Percentiles rank a stretch among this genome's conserved stretches.
These are phyloP conservation scores for Magallana gigas DNA, from an alignment of 1,140 invertebrate genomes.

Conservation along the genomic window DNA sequence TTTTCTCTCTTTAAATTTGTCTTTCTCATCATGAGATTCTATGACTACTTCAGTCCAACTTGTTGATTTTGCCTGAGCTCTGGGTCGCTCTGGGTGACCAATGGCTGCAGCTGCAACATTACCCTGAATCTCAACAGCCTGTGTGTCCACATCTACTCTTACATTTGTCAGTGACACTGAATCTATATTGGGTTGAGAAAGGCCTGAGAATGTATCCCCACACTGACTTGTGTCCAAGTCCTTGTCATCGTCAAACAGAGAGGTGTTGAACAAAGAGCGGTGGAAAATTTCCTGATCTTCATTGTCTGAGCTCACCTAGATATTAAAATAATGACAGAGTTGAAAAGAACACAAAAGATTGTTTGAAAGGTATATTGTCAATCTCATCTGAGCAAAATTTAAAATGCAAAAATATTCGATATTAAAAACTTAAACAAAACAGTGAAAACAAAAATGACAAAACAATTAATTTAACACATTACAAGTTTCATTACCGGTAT, in stretches of 20 bases:
- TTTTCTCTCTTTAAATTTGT: slow-evolving; percentile 43
- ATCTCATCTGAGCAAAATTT: neutral
- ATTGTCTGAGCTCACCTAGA: slow-evolving; percentile 69
- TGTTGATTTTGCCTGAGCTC: slow-evolving; percentile 11
- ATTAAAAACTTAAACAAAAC: neutral
- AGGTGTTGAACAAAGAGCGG: slow-evolving; percentile 57
- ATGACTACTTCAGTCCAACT: slow-evolving; percentile 54
- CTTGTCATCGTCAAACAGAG: slow-evolving; percentile 67
- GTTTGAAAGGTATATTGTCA: neutral
- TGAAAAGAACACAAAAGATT: no score
- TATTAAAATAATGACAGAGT: neutral
- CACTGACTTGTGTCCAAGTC: slow-evolving; percentile 69
- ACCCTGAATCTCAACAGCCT: slow-evolving; percentile 1
- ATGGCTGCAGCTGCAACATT: slow-evolving; percentile 46
- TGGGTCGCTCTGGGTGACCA: neutral
- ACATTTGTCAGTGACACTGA: slow-evolving; percentile 17
- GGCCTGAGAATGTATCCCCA: slow-evolving; percentile 47
- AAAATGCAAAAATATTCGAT: neutral
- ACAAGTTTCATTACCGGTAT: neutral
- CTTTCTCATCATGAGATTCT: slow-evolving; percentile 47
- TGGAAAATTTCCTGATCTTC: slow-evolving; percentile 74
- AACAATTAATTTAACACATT: no score
- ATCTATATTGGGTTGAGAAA: neutral
- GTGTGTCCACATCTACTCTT: slow-evolving; percentile 18
- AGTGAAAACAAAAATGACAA: neutral